Conservation (phyloP, 2,797 vertebrate genomes). For the Oceanodroma leucorhoa region DNA sequence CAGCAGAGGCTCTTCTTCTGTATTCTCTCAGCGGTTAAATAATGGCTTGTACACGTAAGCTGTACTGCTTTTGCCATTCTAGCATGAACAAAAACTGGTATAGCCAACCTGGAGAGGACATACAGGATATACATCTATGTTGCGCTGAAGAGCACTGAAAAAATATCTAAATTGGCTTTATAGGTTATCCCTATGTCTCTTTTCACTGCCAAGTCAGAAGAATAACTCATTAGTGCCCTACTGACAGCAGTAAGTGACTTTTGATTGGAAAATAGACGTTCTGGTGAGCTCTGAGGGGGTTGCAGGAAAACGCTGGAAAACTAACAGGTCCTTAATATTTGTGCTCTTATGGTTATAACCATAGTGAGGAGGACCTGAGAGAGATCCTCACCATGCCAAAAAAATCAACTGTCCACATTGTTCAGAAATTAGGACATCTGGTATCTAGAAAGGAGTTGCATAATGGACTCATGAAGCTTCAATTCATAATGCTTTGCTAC, state of each 20-base stretch:
- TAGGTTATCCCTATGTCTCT: not conserved
- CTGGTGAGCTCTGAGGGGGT: not conserved
- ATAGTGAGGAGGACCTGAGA: not conserved
- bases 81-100: not conserved
- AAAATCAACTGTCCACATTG: not conserved
- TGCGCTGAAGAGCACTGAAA: not conserved
- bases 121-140: not conserved
- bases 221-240: not conserved
- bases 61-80: not conserved
- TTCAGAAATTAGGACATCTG: not conserved
- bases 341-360: not conserved
- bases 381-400: not conserved
- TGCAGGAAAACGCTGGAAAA: not conserved
- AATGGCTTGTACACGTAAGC: not conserved
- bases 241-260: not conserved
- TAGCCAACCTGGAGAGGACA: not conserved
- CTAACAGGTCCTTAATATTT: not conserved
- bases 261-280: not conserved
- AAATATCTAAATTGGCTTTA: not conserved
- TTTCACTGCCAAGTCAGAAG: not conserved
- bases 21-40: not conserved
- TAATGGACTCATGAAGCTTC: not conserved
- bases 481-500: not conserved
- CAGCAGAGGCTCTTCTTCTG: not conserved
- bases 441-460: not conserved